phyloP scores from a whole-genome alignment of 2,888 invertebrate genomes.

The Allolobophora icterica region DNA sequence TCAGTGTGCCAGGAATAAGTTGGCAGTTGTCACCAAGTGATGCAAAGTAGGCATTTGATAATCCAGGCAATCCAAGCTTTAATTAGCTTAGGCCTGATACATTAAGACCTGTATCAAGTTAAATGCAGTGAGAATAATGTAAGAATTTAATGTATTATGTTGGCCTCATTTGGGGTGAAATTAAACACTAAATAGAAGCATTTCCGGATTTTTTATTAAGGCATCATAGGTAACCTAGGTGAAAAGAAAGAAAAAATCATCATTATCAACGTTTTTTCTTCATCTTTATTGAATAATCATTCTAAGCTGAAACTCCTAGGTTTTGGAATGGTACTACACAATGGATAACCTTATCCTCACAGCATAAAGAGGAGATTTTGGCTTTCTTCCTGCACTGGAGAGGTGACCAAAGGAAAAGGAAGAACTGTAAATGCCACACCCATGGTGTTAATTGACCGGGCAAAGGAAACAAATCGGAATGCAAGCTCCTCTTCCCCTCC shows the following conservation, averaged over 20 bases:
- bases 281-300: neutral
- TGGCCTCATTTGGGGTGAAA: neutral
- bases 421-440: neutral
- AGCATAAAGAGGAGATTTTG: neutral
- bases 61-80: neutral
- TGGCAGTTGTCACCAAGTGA: neutral
- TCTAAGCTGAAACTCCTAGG: neutral
- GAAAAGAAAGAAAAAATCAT: neutral
- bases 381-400: neutral
- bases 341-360: neutral
- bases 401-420: neutral
- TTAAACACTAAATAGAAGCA: neutral
- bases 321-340: neutral
- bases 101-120: neutral
- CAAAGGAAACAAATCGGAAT: neutral
- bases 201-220: neutral
- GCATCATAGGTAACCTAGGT: too few relatives aligned
- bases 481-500: neutral
- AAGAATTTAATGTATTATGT: neutral
- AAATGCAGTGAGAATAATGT: neutral
- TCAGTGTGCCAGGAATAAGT: neutral
- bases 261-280: neutral
- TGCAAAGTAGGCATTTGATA: neutral
- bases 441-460: neutral
- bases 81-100: neutral